phyloP scores from a whole-genome alignment of 2,797 vertebrate species.

The Poecilia picta region DNA sequence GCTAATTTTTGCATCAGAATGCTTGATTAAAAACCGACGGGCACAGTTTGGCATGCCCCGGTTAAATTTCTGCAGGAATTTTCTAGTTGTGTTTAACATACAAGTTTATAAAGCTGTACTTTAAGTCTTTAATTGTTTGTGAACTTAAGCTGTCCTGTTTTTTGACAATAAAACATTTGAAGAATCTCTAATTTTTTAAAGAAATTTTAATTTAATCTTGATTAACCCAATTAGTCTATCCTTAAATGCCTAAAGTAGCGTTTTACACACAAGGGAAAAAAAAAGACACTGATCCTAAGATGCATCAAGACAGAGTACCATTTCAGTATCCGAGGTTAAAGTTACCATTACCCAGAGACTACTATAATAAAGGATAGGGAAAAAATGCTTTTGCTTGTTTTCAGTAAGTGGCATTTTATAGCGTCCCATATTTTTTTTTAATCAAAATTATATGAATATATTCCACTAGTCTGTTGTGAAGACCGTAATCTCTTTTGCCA shows the following conservation, averaged over 20 bases:
- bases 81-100: neutral
- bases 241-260: neutral
- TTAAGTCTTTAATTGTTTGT: neutral
- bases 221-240: neutral
- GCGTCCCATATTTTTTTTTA: neutral
- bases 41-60: too few relatives aligned
- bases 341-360: neutral
- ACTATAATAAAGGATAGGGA: neutral
- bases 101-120: neutral
- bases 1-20: too few relatives aligned
- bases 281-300: neutral
- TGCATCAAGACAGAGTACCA: neutral
- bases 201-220: neutral
- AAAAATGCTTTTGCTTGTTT: neutral
- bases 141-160: neutral
- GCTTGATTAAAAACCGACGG: too few relatives aligned
- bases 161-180: neutral
- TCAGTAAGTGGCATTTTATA: neutral
- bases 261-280: neutral
- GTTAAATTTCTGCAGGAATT: too few relatives aligned
- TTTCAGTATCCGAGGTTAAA: neutral
- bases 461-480: neutral
- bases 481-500: neutral
- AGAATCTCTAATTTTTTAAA: neutral
- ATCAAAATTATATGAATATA: neutral